Conservation (phyloP, 2,113 vertebrate species). For the Hypomesus transpacificus region DNA sequence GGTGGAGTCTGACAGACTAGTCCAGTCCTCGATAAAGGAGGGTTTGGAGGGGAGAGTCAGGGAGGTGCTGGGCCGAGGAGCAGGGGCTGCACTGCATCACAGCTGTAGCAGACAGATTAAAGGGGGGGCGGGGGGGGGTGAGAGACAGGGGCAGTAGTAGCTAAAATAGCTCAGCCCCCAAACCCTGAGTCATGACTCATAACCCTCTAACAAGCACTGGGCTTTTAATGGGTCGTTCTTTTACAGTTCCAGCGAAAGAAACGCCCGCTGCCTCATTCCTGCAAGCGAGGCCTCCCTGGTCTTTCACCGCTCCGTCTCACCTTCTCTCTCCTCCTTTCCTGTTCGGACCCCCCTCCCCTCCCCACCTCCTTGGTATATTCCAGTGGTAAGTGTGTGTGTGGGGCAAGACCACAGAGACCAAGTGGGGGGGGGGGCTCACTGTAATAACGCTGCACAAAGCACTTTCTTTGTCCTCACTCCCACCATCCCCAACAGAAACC, state of each 20-base stretch:
- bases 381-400: too few species aligned
- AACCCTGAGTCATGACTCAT: too few species aligned
- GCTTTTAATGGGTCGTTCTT: too few species aligned
- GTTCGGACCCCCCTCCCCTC: neutral
- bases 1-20: neutral
- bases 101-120: slow-evolving; percentile 41
- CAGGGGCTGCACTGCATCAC: slow-evolving; percentile 8
- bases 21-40: too few species aligned
- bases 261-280: neutral
- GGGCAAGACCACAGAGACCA: too few species aligned
- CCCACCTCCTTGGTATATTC: too few species aligned
- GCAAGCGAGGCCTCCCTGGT: neutral
- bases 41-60: too few species aligned
- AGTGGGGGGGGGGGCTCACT: neutral
- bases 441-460: neutral
- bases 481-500: neutral
- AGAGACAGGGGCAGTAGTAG: too few species aligned
- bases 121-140: neutral
- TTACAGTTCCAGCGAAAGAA: too few species aligned
- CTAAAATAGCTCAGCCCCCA: too few species aligned
- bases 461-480: neutral
- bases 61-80: neutral
- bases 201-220: too few species aligned
- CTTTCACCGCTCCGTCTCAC: neutral
- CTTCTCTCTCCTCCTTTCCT: neutral